These are phyloP conservation scores for Leptinotarsa texana DNA, from an alignment of 1,140 invertebrate species.

Conservation along the genomic window DNA sequence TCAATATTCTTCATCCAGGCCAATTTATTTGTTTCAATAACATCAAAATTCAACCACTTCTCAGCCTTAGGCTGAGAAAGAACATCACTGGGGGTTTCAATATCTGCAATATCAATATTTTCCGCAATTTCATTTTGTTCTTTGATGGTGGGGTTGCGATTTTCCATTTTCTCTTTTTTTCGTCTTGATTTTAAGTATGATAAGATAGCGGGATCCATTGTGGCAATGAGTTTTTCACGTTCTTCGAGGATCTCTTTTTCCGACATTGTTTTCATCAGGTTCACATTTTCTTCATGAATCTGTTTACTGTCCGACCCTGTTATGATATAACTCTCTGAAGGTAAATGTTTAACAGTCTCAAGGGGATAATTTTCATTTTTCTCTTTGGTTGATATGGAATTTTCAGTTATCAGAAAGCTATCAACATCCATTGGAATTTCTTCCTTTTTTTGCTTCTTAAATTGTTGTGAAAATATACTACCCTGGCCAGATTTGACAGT, in stretches of 20 bases:
- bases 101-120: constrained; percentile 44
- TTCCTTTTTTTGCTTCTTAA: constrained; percentile 45
- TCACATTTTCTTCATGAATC: constrained; percentile 77
- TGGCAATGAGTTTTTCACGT: constrained; percentile 67
- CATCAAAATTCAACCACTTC: constrained; percentile 82
- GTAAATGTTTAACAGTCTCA: constrained; percentile 32
- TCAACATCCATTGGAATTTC: constrained; percentile 31
- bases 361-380: not conserved
- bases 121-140: constrained; percentile 48
- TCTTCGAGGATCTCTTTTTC: constrained; percentile 77
- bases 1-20: constrained; percentile 80
- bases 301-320: constrained; percentile 60
- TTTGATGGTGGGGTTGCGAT: constrained; percentile 48
- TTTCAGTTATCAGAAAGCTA: constrained; percentile 22
- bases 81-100: constrained; percentile 57
- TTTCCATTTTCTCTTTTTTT: constrained; percentile 31
- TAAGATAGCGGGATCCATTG: constrained; percentile 68
- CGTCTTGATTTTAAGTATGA: constrained; percentile 66
- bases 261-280: constrained; percentile 70
- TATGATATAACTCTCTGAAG: constrained; percentile 60
- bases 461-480: constrained; percentile 56
- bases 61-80: constrained; percentile 64
- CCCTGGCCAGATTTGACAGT: constrained; percentile 42
- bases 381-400: constrained; percentile 14
- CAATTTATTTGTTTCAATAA: constrained; percentile 80